Evolutionary conservation across 2,797 vertebrate species (phyloP).

Genomic region (Prionace glauca): DNA sequence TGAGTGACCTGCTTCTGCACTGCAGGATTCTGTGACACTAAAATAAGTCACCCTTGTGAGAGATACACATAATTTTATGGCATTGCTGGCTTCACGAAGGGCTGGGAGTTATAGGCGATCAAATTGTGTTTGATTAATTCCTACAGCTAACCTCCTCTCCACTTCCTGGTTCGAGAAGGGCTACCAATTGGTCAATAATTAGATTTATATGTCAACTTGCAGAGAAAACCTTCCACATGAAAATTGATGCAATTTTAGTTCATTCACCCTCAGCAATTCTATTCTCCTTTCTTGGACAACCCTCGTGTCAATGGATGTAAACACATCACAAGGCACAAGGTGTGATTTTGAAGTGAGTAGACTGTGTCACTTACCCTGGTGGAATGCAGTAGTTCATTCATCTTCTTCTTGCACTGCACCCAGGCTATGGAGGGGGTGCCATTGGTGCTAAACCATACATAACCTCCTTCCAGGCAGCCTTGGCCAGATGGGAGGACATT

Average conservation of each 20-base stretch:
- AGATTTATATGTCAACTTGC: background rate
- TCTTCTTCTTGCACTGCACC: too few species aligned
- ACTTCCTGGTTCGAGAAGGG: background rate
- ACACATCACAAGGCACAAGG: too few species aligned
- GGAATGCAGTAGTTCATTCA: too few species aligned
- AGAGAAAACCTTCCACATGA: background rate
- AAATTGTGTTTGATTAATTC: background rate
- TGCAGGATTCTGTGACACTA: background rate
- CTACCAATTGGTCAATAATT: background rate
- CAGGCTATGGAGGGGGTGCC: too few species aligned
- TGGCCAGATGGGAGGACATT: too few species aligned
- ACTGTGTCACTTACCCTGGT: too few species aligned
- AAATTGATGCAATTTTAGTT: background rate
- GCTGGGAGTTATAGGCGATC: background rate
- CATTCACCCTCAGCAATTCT: background rate
- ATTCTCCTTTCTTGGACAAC: background rate
- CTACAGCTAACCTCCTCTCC: background rate
- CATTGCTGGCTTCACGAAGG: background rate
- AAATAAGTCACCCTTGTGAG: background rate
- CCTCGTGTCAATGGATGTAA: background rate
- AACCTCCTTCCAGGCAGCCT: too few species aligned
- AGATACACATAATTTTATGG: background rate
- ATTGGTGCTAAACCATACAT: too few species aligned
- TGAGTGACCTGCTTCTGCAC: too few species aligned
- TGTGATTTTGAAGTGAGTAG: too few species aligned